These are phyloP conservation scores for Drosophila suboccidentalis DNA, from an alignment of 2,888 invertebrate species.

Conservation along the genomic window DNA sequence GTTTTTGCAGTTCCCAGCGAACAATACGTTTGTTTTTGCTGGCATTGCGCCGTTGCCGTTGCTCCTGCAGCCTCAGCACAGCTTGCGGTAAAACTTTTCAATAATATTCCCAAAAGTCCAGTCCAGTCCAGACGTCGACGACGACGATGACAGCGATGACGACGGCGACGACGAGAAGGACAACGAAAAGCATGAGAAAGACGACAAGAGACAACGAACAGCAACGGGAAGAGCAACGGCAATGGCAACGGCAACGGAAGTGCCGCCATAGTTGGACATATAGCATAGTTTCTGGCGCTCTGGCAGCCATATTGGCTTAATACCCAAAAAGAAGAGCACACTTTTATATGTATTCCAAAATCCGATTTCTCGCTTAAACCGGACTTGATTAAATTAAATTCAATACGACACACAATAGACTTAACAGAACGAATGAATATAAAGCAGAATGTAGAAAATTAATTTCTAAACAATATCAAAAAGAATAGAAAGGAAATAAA, in stretches of 20 bases:
- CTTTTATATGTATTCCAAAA: constrained; percentile 51
- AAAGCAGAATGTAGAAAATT: neutral
- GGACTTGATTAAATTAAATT: constrained; percentile 32
- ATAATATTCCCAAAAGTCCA: constrained; percentile 80
- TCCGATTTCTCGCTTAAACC: constrained; percentile 36
- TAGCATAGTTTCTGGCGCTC: constrained; percentile 64
- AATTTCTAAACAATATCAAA: neutral
- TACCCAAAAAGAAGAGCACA: constrained; percentile 19
- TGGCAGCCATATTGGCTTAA: constrained; percentile 71
- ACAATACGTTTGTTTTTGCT: constrained; percentile 77
- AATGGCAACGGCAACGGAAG: constrained; percentile 57
- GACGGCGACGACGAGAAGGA: constrained; percentile 24
- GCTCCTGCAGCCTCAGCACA: constrained; percentile 60
- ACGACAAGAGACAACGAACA: constrained; percentile 50
- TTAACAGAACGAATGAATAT: neutral
- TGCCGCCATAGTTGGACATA: constrained; percentile 72
- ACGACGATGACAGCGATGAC: constrained; percentile 20
- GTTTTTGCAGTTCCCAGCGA: constrained; percentile 45
- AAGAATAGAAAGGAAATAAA: too few relatives aligned
- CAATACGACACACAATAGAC: neutral
- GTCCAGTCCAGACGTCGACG: constrained; percentile 69
- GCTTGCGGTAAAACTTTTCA: constrained; percentile 79
- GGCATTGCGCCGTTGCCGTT: constrained; percentile 35
- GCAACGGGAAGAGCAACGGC: constrained; percentile 31
- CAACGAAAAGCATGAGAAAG: constrained; percentile 34